These are phyloP conservation scores for Melanocharis versteri DNA, from an alignment of 2,113 vertebrate species.

Conservation along the genomic window DNA sequence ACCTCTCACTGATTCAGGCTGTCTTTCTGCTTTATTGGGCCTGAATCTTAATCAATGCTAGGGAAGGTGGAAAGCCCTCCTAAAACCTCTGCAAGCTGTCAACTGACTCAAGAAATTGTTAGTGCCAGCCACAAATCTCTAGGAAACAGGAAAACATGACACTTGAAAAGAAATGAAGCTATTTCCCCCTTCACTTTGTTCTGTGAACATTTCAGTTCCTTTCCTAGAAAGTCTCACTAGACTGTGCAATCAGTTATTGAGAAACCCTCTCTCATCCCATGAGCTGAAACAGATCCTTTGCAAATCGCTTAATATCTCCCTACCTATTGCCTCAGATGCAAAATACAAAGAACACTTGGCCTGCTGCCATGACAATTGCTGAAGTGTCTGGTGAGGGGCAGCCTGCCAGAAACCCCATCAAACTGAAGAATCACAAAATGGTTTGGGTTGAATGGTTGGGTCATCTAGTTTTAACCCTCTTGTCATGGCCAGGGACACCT, in stretches of 20 bases:
- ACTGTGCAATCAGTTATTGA: neutral
- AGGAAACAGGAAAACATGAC: neutral
- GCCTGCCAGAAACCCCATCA: neutral
- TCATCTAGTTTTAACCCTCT: neutral
- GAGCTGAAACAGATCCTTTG: neutral
- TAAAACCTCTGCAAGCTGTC: neutral
- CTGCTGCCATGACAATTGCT: neutral
- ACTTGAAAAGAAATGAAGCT: neutral
- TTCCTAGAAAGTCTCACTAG: neutral
- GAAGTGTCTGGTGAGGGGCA: neutral
- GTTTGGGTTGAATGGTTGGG: neutral
- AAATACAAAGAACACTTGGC: neutral
- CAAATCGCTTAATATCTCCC: neutral
- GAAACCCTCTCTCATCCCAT: neutral
- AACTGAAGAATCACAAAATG: neutral
- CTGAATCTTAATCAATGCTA: neutral
- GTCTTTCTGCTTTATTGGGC: neutral
- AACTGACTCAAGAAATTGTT: neutral
- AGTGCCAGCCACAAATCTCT: rapidly evolving
- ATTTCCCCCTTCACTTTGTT: neutral
- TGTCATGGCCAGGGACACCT: neutral
- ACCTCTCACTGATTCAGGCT: neutral
- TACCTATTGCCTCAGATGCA: neutral
- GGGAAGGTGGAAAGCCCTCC: neutral
- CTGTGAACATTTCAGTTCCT: neutral